phyloP scores from a whole-genome alignment of 2,888 invertebrate genomes.

The Erannis defoliaria region DNA sequence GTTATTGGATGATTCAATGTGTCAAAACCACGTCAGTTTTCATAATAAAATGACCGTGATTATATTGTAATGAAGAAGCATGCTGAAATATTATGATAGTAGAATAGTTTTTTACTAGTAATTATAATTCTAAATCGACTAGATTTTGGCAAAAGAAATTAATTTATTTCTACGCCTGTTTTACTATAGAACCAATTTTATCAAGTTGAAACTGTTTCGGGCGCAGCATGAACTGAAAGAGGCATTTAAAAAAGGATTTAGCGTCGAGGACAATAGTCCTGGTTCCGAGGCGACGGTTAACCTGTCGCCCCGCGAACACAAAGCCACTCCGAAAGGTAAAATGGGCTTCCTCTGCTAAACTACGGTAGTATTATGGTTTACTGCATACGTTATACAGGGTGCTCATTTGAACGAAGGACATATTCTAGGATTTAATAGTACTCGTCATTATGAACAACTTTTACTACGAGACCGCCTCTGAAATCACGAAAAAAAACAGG shows the following conservation, averaged over 20 bases:
- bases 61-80: too few relatives aligned
- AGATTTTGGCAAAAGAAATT: slow-evolving; percentile 7
- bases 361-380: slow-evolving; percentile 70
- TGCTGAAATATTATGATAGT: too few relatives aligned
- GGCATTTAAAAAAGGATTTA: slow-evolving; percentile 72
- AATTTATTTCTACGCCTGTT: slow-evolving; percentile 39
- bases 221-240: slow-evolving; percentile 64
- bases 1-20: too few relatives aligned
- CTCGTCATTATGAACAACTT: too few relatives aligned
- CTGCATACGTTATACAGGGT: slow-evolving; percentile 45
- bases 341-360: slow-evolving; percentile 76
- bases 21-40: too few relatives aligned
- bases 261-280: slow-evolving; percentile 63
- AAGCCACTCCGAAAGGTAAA: slow-evolving; percentile 79
- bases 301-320: slow-evolving; percentile 72
- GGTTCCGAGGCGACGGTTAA: slow-evolving; percentile 70
- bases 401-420: too few relatives aligned
- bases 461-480: too few relatives aligned
- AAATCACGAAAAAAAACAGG: too few relatives aligned
- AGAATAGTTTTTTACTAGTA: neutral
- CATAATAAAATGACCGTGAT: too few relatives aligned
- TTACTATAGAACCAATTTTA: slow-evolving; percentile 58
- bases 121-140: neutral
- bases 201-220: slow-evolving; percentile 63
- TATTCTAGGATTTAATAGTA: too few relatives aligned